Conservation (phyloP, 2,797 vertebrate species). For the Momotus momota region DNA sequence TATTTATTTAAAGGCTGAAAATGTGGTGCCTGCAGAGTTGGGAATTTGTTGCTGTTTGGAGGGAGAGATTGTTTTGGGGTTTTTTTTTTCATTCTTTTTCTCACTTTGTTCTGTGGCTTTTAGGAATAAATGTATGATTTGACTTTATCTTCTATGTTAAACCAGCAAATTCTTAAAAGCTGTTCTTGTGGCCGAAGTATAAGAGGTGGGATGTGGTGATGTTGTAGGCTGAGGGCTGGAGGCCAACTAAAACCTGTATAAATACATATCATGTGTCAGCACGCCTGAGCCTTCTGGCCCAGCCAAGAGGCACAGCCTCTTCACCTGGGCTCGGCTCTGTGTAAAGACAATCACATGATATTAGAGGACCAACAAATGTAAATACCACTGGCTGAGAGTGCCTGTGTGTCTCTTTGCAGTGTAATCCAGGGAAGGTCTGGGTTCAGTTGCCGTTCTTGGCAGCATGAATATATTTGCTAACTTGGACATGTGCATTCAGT, state of each 20-base stretch:
- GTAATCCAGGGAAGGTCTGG: neutral
- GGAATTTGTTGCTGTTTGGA: neutral
- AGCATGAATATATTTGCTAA: neutral
- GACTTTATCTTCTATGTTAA: neutral
- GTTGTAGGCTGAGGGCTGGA: fast-evolving
- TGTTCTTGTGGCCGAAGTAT: neutral
- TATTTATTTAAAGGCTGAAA: constrained; percentile 15
- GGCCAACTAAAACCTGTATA: neutral
- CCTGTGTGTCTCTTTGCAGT: neutral
- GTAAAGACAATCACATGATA: neutral
- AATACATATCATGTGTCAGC: fast-evolving
- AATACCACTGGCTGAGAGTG: neutral
- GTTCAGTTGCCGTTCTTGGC: neutral
- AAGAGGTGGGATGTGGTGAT: neutral
- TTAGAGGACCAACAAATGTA: neutral
- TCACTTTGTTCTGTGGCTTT: neutral
- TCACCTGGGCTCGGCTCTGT: constrained; percentile 4
- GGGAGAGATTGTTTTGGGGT: neutral
- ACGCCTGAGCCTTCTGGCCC: neutral
- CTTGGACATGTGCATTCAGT: neutral
- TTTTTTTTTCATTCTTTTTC: neutral
- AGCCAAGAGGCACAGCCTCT: neutral
- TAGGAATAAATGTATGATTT: neutral
- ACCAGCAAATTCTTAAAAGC: neutral
- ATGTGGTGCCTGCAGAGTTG: neutral